These are phyloP conservation scores for Phyllostomus discolor DNA, from an alignment of 2,113 vertebrate species.

Conservation along the genomic window DNA sequence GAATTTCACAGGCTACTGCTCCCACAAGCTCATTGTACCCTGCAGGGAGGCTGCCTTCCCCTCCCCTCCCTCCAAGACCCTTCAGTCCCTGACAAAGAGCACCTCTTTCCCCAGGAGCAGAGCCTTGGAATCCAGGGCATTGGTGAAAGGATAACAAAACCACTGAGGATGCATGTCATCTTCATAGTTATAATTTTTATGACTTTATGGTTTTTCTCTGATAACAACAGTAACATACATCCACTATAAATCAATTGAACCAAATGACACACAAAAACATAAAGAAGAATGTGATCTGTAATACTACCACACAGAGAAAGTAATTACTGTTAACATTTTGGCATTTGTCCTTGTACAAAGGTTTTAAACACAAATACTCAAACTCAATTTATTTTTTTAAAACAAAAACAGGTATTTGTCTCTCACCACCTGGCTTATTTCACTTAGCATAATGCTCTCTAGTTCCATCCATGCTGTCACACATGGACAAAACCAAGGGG, in stretches of 20 bases:
- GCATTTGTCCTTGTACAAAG: background rate
- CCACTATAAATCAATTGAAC: background rate
- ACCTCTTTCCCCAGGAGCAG: rapidly evolving
- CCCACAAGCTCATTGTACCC: background rate
- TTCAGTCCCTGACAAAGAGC: background rate
- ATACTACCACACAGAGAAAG: background rate
- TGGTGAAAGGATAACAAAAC: background rate
- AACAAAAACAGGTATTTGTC: background rate
- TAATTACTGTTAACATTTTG: background rate
- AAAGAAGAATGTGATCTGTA: background rate
- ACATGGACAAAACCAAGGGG: no score
- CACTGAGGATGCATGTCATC: background rate
- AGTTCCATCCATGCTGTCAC: no score
- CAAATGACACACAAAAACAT: background rate
- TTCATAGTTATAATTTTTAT: background rate
- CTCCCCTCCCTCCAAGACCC: no score
- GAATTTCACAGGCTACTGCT: background rate
- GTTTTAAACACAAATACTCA: background rate
- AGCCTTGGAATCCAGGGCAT: background rate
- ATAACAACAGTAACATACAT: background rate
- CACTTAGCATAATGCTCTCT: no score
- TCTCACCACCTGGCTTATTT: no score
- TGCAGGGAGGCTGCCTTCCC: background rate
- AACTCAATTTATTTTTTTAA: background rate
- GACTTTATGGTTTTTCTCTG: background rate